Conservation (phyloP, 1,140 invertebrate species). For the Trypoxylus dichotomus region DNA sequence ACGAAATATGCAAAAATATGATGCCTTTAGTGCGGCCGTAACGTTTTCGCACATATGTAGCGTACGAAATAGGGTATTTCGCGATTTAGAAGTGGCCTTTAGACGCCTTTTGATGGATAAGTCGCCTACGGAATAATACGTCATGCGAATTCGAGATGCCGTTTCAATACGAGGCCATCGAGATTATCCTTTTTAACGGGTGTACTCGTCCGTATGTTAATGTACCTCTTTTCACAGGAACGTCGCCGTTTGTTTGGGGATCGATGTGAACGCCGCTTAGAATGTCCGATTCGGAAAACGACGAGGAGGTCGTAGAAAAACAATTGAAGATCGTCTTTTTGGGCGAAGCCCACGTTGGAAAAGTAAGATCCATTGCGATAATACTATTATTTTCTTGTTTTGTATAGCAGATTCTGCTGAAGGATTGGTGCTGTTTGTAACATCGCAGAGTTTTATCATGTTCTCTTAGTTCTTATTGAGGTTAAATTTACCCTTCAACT, state of each 20-base stretch:
- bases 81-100: background rate
- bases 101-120: no score
- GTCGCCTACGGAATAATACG: background rate
- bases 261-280: background rate
- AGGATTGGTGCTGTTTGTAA: no score
- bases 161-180: background rate
- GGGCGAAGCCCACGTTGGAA: slow-evolving; percentile 79
- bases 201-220: background rate
- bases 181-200: no score
- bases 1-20: background rate
- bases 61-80: background rate
- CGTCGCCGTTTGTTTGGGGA: no score
- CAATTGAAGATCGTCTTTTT: slow-evolving; percentile 79
- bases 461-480: no score
- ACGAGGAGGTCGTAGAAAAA: slow-evolving; percentile 67
- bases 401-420: no score
- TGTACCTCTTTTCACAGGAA: background rate
- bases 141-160: background rate
- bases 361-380: slow-evolving; percentile 63
- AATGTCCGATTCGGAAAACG: slow-evolving; percentile 68
- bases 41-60: background rate
- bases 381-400: no score
- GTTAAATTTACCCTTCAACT: no score
- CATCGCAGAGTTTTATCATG: no score
- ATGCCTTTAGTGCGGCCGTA: background rate